phyloP scores from a whole-genome alignment of 2,113 vertebrate species.

The Phyllopteryx taeniolatus region DNA sequence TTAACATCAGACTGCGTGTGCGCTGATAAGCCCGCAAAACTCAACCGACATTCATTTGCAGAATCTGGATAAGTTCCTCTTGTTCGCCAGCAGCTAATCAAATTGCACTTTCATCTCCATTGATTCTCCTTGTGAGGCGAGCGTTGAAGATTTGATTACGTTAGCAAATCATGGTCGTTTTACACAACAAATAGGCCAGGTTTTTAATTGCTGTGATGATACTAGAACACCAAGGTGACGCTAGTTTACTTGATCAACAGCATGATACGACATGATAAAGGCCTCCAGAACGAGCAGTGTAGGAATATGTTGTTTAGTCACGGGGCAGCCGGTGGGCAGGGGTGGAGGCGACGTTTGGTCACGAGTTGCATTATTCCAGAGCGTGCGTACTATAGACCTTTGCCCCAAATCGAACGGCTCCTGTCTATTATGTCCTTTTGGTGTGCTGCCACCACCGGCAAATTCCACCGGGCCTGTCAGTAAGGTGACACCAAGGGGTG shows the following conservation, averaged over 20 bases:
- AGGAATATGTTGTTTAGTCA: slow-evolving; percentile 34
- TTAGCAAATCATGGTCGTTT: neutral
- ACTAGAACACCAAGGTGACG: neutral
- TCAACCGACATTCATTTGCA: slow-evolving; percentile 11
- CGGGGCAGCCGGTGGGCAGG: neutral
- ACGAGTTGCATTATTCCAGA: slow-evolving; percentile 45
- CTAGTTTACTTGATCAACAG: neutral
- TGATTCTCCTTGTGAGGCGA: neutral
- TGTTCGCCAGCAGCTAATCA: neutral
- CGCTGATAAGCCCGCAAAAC: slow-evolving; percentile 29
- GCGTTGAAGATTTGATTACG: slow-evolving; percentile 3
- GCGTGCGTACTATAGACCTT: slow-evolving; percentile 49
- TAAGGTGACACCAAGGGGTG: slow-evolving; percentile 4
- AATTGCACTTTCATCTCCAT: slow-evolving; percentile 8
- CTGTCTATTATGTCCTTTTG: slow-evolving; percentile 29
- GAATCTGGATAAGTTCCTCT: neutral
- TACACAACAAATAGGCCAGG: neutral
- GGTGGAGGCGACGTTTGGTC: slow-evolving; percentile 41
- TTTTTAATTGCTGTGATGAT: neutral
- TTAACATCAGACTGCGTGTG: slow-evolving; percentile 14
- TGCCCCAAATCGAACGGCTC: slow-evolving; percentile 51
- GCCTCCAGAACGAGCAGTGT: neutral
- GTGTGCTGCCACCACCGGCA: slow-evolving; percentile 15
- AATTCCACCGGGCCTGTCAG: slow-evolving; percentile 37
- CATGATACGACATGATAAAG: neutral